phyloP scores from a whole-genome alignment of 2,113 vertebrate species.

The Elephas maximus region DNA sequence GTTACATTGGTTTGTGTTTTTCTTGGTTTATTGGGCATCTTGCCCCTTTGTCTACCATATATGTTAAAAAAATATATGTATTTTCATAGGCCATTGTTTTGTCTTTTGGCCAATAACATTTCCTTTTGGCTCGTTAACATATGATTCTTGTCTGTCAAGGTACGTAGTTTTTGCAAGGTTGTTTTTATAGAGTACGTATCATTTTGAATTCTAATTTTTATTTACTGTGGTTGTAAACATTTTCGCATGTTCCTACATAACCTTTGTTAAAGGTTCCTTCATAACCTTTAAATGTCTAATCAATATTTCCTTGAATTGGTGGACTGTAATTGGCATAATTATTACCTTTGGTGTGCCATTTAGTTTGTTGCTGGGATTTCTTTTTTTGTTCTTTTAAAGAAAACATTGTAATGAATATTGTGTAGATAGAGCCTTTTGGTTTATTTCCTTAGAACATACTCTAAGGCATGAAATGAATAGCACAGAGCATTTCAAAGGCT shows the following conservation, averaged over 20 bases:
- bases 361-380: neutral
- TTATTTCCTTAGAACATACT: neutral
- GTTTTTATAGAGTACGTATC: no score
- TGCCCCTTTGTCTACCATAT: neutral
- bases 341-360: constrained; percentile 40
- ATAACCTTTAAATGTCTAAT: neutral
- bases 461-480: neutral
- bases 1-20: neutral
- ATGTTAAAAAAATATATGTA: neutral
- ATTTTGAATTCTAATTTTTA: neutral
- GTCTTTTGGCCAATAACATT: neutral
- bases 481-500: neutral
- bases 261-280: neutral
- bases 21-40: neutral
- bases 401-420: neutral
- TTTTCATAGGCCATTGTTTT: neutral
- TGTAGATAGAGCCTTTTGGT: neutral
- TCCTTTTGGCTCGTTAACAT: neutral
- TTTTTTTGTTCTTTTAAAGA: neutral
- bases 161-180: neutral
- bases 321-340: neutral
- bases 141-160: neutral
- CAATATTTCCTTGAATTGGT: neutral
- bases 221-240: neutral
- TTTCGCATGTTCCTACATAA: neutral